Base-by-base conservation (phyloP, 2,797 vertebrate genomes). In the Aratinga solstitialis region DNA sequence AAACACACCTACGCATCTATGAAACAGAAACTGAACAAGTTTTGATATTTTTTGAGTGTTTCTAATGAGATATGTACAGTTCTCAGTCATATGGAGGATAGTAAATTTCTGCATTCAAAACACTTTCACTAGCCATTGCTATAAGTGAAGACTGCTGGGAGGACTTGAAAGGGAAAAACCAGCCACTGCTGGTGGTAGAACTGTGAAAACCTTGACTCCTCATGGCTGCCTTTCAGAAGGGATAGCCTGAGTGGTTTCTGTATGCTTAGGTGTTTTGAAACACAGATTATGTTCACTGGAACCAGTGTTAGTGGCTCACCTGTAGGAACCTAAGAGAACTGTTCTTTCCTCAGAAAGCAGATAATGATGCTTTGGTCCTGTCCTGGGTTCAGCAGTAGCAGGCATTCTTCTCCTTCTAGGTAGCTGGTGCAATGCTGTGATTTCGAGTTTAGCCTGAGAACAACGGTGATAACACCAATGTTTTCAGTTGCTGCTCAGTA, bases 221-320 rank as follows among this genome's bases (percentile, higher is more conserved):
- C 24, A 26, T 0, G 0, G 15, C 9, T 76, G 0, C n/a, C 63
- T 77, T 82, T 11, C 5, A 32, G 43, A 47, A 76, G 45, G 13
- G 19, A 6, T 7, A 71, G 16, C 8, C 42, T 26, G 29, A 40
- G 11, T 10, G 22, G 5, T 59, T 54, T 72, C 42, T 62, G 42
- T 40, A 19, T 56, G 8, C 22, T 87, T 22, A 62, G n/a, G 7
- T 61, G 23, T 66, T 76, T 54, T 59, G 14, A 27, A 68, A 29
- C 6, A 10, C 5, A 58, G 32, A 6, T 84, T 61, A 36, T 51
- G 30, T 86, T 68, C 61, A 67, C 58, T 53, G 56, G 56, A 53
- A 69, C 26, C 48, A 2, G 3, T 42, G 8, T 29, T 51, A 56
- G 59, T 27, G 42, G 5, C 40, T 65, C 48, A 74, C 56, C 63